These are phyloP conservation scores for Empis stercorea DNA, from an alignment of 2,888 invertebrate species.

Conservation along the genomic window DNA sequence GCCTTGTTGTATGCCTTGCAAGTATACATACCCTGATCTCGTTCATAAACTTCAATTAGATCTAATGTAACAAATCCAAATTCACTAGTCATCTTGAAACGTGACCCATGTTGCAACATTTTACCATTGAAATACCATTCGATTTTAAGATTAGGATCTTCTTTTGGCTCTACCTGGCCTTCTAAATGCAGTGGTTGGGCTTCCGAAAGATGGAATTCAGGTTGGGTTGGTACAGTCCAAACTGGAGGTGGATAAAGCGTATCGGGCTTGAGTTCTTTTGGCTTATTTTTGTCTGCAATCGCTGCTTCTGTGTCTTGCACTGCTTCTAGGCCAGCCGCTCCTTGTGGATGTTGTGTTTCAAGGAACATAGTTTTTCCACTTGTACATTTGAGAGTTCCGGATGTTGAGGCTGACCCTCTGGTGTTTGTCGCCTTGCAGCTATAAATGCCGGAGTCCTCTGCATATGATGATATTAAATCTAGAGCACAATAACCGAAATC, in stretches of 20 bases:
- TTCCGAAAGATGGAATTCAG: slow-evolving; percentile 69
- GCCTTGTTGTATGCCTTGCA: slow-evolving; percentile 79
- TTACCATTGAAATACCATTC: slow-evolving; percentile 94
- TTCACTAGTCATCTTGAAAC: slow-evolving; percentile 87
- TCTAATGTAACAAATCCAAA: slow-evolving; percentile 95
- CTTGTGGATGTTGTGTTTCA: slow-evolving; percentile 93
- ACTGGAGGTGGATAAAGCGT: slow-evolving; percentile 70
- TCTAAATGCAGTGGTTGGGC: slow-evolving; percentile 82
- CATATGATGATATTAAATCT: slow-evolving; percentile 75
- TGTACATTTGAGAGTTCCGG: slow-evolving; percentile 75
- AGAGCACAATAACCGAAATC: slow-evolving; percentile 94
- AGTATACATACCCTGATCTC: slow-evolving; percentile 89
- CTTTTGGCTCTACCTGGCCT: slow-evolving; percentile 87
- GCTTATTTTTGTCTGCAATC: slow-evolving; percentile 54
- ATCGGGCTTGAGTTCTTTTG: slow-evolving; percentile 58
- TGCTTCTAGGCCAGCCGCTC: slow-evolving; percentile 75
- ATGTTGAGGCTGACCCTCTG: slow-evolving; percentile 80
- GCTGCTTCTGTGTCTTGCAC: slow-evolving; percentile 83
- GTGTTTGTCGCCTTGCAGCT: slow-evolving; percentile 81
- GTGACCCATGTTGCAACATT: slow-evolving; percentile 69
- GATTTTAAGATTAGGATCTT: slow-evolving; percentile 78
- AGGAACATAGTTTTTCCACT: slow-evolving; percentile 66
- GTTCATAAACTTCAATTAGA: slow-evolving; percentile 78
- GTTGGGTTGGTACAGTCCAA: slow-evolving; percentile 69
- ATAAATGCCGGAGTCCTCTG: slow-evolving; percentile 86